Base-by-base conservation (phyloP, 2,888 invertebrate genomes). In the Erpobdella octoculata region DNA sequence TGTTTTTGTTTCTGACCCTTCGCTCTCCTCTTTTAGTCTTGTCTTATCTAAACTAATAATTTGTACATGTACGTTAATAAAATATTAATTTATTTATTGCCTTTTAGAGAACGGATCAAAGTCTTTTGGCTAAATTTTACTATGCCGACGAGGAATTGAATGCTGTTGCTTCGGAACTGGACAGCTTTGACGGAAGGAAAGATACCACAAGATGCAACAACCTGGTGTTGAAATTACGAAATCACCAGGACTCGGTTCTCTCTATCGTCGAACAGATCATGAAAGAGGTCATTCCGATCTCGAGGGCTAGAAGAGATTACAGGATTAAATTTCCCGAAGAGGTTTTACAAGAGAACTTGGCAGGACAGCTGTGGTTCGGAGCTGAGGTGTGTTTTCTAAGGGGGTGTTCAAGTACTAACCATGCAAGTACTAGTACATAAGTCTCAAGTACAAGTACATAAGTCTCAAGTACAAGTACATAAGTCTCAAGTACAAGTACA, bases 361-460 rank as follows among this genome's bases (percentile, higher is more conserved):
- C 96, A 48, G 97, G 97, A 0, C 97, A 98, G 85, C 87, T 98
- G 61, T 98, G 98, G 98, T 98, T 98, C 84, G 97, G 97, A 25
- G 97, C 97, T 72, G 98, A 98, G 89, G 91, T 91, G 79, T 66
- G 75, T 35, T 53, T 2, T 9, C n/a, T n/a, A n/a, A n/a, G n/a
- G n/a, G n/a, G n/a, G n/a, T n/a, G n/a, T n/a, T n/a, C n/a, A n/a
- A n/a, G n/a, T n/a, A n/a, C n/a, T n/a, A n/a, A n/a, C n/a, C n/a
- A n/a, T n/a, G n/a, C n/a, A n/a, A n/a, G n/a, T n/a, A n/a, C n/a
- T n/a, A n/a, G n/a, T n/a, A n/a, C n/a, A n/a, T n/a, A n/a, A n/a
- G n/a, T n/a, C n/a, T n/a, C n/a, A n/a, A n/a, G n/a, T n/a, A n/a
- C n/a, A n/a, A n/a, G n/a, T n/a, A n/a, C n/a, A n/a, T n/a, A n/a